phyloP scores from a whole-genome alignment of 2,797 vertebrate species.

The Triplophysa bombifrons region DNA sequence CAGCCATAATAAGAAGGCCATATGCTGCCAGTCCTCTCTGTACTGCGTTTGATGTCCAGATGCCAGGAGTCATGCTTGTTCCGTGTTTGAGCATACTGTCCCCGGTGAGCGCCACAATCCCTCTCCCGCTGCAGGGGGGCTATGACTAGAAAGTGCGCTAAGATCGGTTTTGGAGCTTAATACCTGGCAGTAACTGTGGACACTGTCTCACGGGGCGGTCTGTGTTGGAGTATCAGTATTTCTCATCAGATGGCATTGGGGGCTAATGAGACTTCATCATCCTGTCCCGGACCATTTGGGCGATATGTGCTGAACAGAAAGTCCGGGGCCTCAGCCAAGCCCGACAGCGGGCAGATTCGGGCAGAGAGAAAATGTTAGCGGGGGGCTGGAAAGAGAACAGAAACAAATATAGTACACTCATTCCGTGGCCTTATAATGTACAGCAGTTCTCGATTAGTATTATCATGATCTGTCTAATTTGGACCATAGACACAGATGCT shows the following conservation, averaged over 20 bases:
- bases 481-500: not conserved
- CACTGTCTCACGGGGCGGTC: slow-evolving; percentile 42
- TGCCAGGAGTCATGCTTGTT: slow-evolving; percentile 66
- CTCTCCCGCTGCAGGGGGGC: slow-evolving; percentile 18
- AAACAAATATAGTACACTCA: slow-evolving; percentile 51
- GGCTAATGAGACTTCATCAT: slow-evolving; percentile 66
- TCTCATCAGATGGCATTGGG: slow-evolving; percentile 55
- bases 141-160: slow-evolving; percentile 22
- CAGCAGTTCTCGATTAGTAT: not conserved
- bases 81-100: slow-evolving; percentile 61
- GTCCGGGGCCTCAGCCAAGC: slow-evolving; percentile 53
- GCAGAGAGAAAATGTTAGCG: slow-evolving; percentile 26
- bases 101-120: slow-evolving; percentile 37
- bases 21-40: slow-evolving; percentile 66
- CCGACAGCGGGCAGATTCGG: slow-evolving; percentile 49
- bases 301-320: slow-evolving; percentile 53
- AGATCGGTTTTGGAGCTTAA: slow-evolving; percentile 28
- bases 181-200: slow-evolving; percentile 39
- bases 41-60: slow-evolving; percentile 69
- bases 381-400: slow-evolving; percentile 22
- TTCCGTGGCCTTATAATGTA: not conserved
- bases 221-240: slow-evolving; percentile 39
- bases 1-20: slow-evolving; percentile 58
- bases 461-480: not conserved
- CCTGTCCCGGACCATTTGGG: slow-evolving; percentile 59